Conservation (phyloP, 2,113 vertebrate genomes). For the Polypterus senegalus region DNA sequence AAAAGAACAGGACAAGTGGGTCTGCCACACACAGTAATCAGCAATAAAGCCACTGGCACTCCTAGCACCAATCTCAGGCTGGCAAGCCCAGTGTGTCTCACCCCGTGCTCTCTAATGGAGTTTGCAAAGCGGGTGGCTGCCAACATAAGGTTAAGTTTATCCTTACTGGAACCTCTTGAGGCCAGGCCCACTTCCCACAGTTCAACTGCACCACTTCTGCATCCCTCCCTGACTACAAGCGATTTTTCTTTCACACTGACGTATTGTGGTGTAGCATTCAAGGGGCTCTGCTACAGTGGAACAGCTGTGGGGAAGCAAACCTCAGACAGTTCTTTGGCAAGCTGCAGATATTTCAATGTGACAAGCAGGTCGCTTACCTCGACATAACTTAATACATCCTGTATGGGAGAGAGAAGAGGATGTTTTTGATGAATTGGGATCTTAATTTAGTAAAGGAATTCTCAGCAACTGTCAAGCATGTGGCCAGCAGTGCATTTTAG, state of each 20-base stretch:
- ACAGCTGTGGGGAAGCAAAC: conserved; percentile 40
- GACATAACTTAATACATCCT: conserved; percentile 48
- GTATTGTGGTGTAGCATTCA: conserved; percentile 27
- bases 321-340: conserved; percentile 33
- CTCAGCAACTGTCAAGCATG: conserved; percentile 58
- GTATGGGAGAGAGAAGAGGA: conserved; percentile 47
- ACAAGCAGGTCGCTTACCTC: conserved; percentile 35
- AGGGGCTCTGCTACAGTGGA: conserved; percentile 34
- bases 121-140: too few relatives aligned
- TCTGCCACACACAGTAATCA: too few relatives aligned
- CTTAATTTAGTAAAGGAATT: conserved; percentile 64
- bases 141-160: too few relatives aligned
- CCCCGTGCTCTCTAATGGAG: too few relatives aligned
- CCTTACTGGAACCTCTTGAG: too few relatives aligned
- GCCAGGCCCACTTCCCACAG: too few relatives aligned
- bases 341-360: conserved; percentile 40
- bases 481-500: conserved; percentile 18
- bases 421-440: conserved; percentile 67
- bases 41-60: too few relatives aligned
- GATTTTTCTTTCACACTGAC: conserved; percentile 37
- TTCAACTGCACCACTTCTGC: too few relatives aligned
- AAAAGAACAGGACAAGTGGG: too few relatives aligned
- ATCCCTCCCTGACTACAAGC: too few relatives aligned
- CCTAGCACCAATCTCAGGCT: too few relatives aligned
- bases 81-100: too few relatives aligned